Percentiles rank a stretch among this genome's conserved stretches.
Evolutionary conservation across 2,113 vertebrate species (phyloP).

Genomic region (Phycodurus eques): DNA sequence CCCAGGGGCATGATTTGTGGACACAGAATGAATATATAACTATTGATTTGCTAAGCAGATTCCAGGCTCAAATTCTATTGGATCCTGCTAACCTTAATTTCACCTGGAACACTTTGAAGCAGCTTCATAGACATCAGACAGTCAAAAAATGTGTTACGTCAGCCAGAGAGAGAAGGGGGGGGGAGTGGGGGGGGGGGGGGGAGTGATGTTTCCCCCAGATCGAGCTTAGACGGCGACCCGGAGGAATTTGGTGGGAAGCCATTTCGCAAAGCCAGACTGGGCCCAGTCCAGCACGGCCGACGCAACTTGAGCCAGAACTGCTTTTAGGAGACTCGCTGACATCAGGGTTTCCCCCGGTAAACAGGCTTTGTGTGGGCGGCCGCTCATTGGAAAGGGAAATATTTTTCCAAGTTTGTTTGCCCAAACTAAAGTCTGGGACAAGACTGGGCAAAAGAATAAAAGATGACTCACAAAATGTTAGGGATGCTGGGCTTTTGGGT

Average conservation of each 20-base stretch:
- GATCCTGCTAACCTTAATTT: neutral
- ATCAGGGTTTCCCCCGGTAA: constrained; percentile 6
- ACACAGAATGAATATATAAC: too few species aligned
- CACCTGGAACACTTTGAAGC: neutral
- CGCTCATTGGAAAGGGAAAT: neutral
- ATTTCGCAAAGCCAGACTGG: constrained; percentile 27
- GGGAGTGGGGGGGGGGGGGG: neutral
- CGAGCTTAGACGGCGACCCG: constrained; percentile 18
- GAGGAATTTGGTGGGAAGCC: constrained; percentile 27
- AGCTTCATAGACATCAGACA: neutral
- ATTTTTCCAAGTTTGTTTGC: neutral
- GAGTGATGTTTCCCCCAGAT: constrained; percentile 17
- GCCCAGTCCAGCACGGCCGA: neutral
- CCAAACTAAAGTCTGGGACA: neutral
- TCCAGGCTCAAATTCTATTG: neutral
- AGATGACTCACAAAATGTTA: too few species aligned
- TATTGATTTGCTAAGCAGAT: neutral
- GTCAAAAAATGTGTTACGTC: neutral
- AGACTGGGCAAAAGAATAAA: neutral
- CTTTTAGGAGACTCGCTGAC: constrained; percentile 2
- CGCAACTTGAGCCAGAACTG: constrained; percentile 8
- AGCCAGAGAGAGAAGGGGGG: neutral
- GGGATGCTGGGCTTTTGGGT: too few species aligned
- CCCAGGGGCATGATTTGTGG: too few species aligned
- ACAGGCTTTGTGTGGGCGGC: neutral